Conservation (phyloP, 1,140 invertebrate species). For the Spodoptera frugiperda region DNA sequence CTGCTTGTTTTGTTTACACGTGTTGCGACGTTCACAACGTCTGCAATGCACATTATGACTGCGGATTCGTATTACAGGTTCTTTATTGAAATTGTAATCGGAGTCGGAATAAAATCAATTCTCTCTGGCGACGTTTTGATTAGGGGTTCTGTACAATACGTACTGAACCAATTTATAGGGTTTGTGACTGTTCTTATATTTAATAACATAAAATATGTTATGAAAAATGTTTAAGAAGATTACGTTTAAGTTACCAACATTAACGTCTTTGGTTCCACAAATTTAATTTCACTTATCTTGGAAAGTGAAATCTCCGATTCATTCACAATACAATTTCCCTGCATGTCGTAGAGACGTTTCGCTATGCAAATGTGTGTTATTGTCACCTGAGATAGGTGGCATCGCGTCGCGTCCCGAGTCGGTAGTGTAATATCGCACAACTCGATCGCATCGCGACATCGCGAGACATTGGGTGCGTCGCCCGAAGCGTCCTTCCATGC, state of each 20-base stretch:
- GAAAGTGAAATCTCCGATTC: constrained; percentile 19
- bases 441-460: constrained; percentile 60
- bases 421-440: constrained; percentile 56
- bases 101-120: constrained; percentile 24
- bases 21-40: constrained; percentile 57
- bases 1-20: constrained; percentile 78
- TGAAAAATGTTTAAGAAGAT: not conserved
- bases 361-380: constrained; percentile 55
- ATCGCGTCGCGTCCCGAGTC: constrained; percentile 58
- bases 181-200: not conserved
- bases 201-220: not conserved
- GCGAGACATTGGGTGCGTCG: constrained; percentile 67
- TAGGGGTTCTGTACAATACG: not conserved
- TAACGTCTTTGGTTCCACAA: not conserved
- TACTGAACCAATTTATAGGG: not conserved
- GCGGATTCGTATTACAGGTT: constrained; percentile 31
- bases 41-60: constrained; percentile 39
- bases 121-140: not conserved
- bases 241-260: no score
- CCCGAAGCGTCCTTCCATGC: constrained; percentile 75
- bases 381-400: constrained; percentile 52
- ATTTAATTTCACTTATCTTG: constrained; percentile 10
- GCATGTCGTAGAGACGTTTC: not conserved
- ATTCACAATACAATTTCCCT: constrained; percentile 24
- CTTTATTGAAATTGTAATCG: constrained; percentile 37